Base-by-base conservation (phyloP, 2,797 vertebrate genomes). In the Sebastes matsubarae region DNA sequence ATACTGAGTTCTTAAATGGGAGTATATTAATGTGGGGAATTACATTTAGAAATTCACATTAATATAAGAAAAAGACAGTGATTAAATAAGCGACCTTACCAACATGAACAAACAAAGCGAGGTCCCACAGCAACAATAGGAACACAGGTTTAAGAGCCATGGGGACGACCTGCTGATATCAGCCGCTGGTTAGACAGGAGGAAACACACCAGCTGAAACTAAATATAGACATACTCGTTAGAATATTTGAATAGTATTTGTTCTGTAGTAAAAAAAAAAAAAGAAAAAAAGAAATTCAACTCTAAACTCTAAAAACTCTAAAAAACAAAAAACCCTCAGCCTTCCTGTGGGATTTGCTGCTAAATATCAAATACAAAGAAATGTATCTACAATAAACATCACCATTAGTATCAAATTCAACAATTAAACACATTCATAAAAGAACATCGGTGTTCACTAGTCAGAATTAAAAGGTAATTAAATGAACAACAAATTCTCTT, bases 91-190 rank as follows among this genome's bases (percentile, higher is more conserved):
- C 1, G 4, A 9, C 81, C 89, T 79, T 80, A 93, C 94, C 90
- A 3, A 58, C 34, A 20, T 68, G 70, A 50, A 69, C 8, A 16
- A 59, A 50, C 11, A 88, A n/a, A 36, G 59, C 1, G 29, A 93
- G 75, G 54, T 18, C 2, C 89, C 73, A 85, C 60, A 94, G 82
- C 54, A 81, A 14, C 36, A 84, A 25, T 2, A 82, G 16, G 81
- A 24, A 8, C 1, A 36, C 8, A 20, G 54, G 34, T 71, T 22
- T 82, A 3, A 60, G 66, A 81, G 88, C 92, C 94, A 94, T 94
- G 86, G 74, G 67, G 57, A 52, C n/a, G n/a, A 79, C 59, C 64
- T 59, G 7, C 67, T 30, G 64, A 34, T 65, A 13, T 54, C 77
- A 75, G 75, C 75, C n/a, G 13, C 64, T 58, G 55, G 36, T 59